These are phyloP conservation scores for Catharus bicknelli DNA, from an alignment of 2,113 vertebrate genomes.

Conservation along the genomic window DNA sequence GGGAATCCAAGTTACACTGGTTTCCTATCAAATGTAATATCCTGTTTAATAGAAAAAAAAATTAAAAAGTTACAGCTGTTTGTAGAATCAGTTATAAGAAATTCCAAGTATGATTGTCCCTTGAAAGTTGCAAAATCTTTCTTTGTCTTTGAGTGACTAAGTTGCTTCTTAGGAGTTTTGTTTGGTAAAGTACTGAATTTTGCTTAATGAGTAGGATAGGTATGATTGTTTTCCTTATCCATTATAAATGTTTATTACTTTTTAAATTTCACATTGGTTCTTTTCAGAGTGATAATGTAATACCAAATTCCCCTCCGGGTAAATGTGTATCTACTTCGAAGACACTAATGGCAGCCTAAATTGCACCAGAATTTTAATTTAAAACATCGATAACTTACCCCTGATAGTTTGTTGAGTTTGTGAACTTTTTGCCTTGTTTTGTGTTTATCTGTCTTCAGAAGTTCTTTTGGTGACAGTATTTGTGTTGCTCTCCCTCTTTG, in stretches of 20 bases:
- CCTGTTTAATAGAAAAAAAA: neutral
- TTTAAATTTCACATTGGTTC: neutral
- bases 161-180: neutral
- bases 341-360: neutral
- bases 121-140: neutral
- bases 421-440: neutral
- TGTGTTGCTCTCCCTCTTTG: neutral
- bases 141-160: neutral
- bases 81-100: neutral
- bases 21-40: slow-evolving; percentile 17
- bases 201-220: neutral
- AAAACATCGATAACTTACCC: neutral
- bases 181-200: neutral
- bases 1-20: neutral
- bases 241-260: neutral
- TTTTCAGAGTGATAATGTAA: neutral
- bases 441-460: neutral
- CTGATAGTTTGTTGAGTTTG: neutral
- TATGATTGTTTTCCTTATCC: neutral
- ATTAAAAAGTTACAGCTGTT: neutral
- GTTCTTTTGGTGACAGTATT: neutral
- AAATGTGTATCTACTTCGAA: neutral
- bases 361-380: neutral
- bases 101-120: neutral
- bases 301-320: neutral